phyloP scores from a whole-genome alignment of 2,888 invertebrate genomes.

The Archips xylosteana region DNA sequence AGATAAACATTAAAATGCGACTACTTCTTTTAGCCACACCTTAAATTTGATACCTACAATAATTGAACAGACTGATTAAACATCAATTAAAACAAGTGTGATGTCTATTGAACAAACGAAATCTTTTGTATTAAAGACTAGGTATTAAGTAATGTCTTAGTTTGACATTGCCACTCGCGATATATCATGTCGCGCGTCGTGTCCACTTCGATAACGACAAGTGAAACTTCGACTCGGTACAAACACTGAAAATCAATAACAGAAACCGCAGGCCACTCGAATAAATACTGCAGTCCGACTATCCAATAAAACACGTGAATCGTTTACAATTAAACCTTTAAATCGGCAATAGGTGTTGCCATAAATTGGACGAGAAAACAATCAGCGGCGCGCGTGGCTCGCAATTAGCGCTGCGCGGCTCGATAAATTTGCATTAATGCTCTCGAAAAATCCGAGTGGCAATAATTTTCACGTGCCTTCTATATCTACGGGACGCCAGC shows the following conservation, averaged over 20 bases:
- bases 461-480: conserved; percentile 82
- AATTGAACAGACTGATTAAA: not conserved
- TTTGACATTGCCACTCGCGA: conserved; percentile 48
- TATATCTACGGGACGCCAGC: conserved; percentile 49
- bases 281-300: conserved; percentile 79
- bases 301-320: conserved; percentile 85
- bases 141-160: conserved; percentile 24
- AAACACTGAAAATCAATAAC: conserved; percentile 79
- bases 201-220: conserved; percentile 56
- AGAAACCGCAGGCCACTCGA: conserved; percentile 75
- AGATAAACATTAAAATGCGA: no score
- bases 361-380: conserved; percentile 84
- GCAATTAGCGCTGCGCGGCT: conserved; percentile 84
- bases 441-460: conserved; percentile 83
- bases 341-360: conserved; percentile 86
- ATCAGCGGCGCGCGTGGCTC: conserved; percentile 83
- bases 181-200: conserved; percentile 55
- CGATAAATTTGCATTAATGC: conserved; percentile 86
- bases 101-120: no score
- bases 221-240: conserved; percentile 60
- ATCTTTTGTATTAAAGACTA: no score
- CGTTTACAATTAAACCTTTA: conserved; percentile 86
- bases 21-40: no score
- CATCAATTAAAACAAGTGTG: not conserved
- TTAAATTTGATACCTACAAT: not conserved